Evolutionary conservation across 2,797 vertebrate genomes (phyloP), one percentile per base, ranked within the genome.

Genomic region (Chrosomus eos): DNA sequence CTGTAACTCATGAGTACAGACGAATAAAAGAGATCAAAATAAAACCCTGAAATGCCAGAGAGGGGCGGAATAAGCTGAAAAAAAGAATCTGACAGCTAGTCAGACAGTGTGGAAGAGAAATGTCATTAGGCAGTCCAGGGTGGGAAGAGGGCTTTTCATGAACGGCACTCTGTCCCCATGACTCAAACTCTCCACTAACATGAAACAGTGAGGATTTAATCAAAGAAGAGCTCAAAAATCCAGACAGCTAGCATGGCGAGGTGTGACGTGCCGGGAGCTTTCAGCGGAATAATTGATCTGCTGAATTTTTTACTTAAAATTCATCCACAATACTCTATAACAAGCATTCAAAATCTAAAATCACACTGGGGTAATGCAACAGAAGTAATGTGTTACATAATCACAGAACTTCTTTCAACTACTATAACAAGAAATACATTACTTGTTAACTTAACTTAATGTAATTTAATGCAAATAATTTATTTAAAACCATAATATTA

Each of bases 131-230:
- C 77, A 82, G 80, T 81, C 72, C 80, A 78, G 64, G 51, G 83
- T 82, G 87, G 83, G 75, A 64, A 82, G 80, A 55, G 79, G 81
- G 76, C 70, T 84, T 88, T 85, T 89, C 75, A 78, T 58, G 77
- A 85, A 81, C 51, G 43, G 21, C 80, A 19, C 75, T 84, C 81
- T 66, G 79, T 68, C 68, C 36, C 80, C 70, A 64, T 79, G 83
- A 87, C 81, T 88, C 85, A 64, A 88, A 83, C 67, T 68, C 87
- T 80, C 74, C 26, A 82, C 81, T 58, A 78, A 89, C 83, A 85
- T 84, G 58, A 89, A 88, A 79, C 67, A 85, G 80, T 45, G 62
- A 36, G 81, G 82, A 80, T 88, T 87, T 85, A 83, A 89, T 79
- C 73, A 88, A 80, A 87, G 85, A 21, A 33, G 70, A 79, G 75